Evolutionary conservation across 2,113 vertebrate species (phyloP).

Genomic region (Pyxicephalus adspersus): DNA sequence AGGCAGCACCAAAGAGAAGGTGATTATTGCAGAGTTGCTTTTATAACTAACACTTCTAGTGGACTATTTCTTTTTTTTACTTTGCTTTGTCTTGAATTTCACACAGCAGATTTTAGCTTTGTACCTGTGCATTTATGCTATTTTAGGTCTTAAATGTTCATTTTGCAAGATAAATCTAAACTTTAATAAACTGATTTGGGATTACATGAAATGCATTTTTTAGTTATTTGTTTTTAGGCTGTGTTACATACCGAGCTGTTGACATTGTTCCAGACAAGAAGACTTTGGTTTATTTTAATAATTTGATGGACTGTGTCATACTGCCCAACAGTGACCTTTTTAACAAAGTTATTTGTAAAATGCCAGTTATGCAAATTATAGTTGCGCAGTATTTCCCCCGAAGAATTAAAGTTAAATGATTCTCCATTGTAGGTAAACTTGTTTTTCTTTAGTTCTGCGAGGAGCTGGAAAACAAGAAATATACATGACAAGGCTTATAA

Average conservation of each 20-base stretch:
- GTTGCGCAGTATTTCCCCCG: conserved; percentile 64
- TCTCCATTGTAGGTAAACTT: conserved; percentile 58
- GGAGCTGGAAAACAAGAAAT: conserved; percentile 62
- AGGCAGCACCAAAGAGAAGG: too few relatives aligned
- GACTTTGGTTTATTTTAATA: conserved; percentile 28
- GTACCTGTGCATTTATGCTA: too few relatives aligned
- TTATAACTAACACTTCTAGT: too few relatives aligned
- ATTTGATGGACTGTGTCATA: conserved; percentile 55
- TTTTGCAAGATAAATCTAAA: too few relatives aligned
- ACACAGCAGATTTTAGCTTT: too few relatives aligned
- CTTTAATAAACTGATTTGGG: too few relatives aligned
- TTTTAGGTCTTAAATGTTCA: too few relatives aligned
- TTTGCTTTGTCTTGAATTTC: too few relatives aligned
- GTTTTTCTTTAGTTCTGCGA: conserved; percentile 63
- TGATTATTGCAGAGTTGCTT: too few relatives aligned
- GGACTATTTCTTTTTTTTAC: too few relatives aligned
- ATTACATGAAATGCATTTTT: too few relatives aligned
- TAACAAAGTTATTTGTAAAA: conserved; percentile 12
- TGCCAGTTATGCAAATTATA: conserved; percentile 67
- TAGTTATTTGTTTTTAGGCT: too few relatives aligned
- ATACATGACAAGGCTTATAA: neutral
- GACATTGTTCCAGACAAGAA: conserved; percentile 58
- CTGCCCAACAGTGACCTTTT: conserved; percentile 58
- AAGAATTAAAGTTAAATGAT: conserved; percentile 61
- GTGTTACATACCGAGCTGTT: conserved; percentile 58